Percentiles rank a stretch among this genome's conserved stretches.
Conservation (phyloP, 2,113 vertebrate genomes). For the Rostratula benghalensis region DNA sequence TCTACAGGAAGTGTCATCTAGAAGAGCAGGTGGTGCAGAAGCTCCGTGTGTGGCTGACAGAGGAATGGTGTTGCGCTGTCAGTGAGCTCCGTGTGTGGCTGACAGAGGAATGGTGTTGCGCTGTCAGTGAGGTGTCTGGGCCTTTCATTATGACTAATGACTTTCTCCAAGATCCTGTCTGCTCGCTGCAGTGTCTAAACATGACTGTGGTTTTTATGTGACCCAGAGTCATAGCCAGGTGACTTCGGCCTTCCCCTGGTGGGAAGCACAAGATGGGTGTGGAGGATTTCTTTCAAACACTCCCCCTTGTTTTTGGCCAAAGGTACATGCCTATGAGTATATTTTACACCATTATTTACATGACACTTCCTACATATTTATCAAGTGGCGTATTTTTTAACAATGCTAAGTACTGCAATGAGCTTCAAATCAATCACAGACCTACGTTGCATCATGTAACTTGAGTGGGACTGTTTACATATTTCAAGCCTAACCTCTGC, state of each 20-base stretch:
- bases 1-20: not conserved
- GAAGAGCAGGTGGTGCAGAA: not conserved
- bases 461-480: not conserved
- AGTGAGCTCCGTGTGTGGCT: not conserved
- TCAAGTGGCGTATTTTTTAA: not conserved
- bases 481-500: not conserved
- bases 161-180: not conserved
- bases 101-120: rapidly evolving
- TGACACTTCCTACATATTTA: not conserved
- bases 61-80: rapidly evolving
- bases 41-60: not conserved
- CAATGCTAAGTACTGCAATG: not conserved
- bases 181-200: not conserved
- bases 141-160: not conserved
- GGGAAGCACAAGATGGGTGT: not conserved
- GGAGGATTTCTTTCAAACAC: not conserved
- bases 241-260: not conserved
- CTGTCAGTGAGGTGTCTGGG: not conserved
- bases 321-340: not conserved
- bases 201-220: not conserved
- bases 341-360: not conserved
- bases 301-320: not conserved
- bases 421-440: not conserved
- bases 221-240: not conserved
- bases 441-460: not conserved